Evolutionary conservation across 2,113 vertebrate species (phyloP).

Genomic region (Fregata magnificens): DNA sequence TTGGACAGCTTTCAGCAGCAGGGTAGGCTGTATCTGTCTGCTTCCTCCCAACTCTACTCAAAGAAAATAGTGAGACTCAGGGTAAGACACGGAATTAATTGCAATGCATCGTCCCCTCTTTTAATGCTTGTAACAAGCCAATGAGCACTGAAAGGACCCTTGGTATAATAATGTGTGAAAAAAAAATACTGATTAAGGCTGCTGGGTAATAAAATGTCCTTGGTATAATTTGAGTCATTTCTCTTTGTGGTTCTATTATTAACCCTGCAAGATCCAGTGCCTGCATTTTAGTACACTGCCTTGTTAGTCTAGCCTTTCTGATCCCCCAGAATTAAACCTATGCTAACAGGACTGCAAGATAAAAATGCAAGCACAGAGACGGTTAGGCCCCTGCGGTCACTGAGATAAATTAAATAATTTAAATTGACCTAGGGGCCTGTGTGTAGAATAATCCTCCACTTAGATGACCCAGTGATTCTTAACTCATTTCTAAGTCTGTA

Average conservation of each 20-base stretch:
- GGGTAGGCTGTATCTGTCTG: not conserved
- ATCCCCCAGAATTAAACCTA: constrained; percentile 23
- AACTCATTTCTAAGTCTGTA: constrained; percentile 59
- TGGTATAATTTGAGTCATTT: constrained; percentile 7
- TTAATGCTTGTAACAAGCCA: constrained; percentile 24
- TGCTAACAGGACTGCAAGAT: constrained; percentile 44
- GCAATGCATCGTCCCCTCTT: not conserved
- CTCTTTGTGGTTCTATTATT: not conserved
- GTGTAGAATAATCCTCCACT: constrained; percentile 62
- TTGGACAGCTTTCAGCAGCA: not conserved
- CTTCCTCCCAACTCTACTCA: not conserved
- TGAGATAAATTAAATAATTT: constrained; percentile 77
- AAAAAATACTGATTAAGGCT: constrained; percentile 29
- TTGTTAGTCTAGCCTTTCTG: not conserved
- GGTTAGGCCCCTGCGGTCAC: constrained; percentile 54
- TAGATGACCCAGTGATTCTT: constrained; percentile 67
- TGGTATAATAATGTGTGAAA: constrained; percentile 43
- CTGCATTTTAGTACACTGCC: not conserved
- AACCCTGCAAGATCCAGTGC: not conserved
- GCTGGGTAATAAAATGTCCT: constrained; percentile 7
- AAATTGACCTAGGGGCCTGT: constrained; percentile 73
- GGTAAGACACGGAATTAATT: not conserved
- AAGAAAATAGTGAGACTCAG: not conserved
- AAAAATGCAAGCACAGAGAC: constrained; percentile 43
- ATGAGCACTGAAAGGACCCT: not conserved